Evolutionary conservation across 2,797 vertebrate species (phyloP), one percentile per base, ranked within the genome.

Genomic region (Hybognathus amarus): DNA sequence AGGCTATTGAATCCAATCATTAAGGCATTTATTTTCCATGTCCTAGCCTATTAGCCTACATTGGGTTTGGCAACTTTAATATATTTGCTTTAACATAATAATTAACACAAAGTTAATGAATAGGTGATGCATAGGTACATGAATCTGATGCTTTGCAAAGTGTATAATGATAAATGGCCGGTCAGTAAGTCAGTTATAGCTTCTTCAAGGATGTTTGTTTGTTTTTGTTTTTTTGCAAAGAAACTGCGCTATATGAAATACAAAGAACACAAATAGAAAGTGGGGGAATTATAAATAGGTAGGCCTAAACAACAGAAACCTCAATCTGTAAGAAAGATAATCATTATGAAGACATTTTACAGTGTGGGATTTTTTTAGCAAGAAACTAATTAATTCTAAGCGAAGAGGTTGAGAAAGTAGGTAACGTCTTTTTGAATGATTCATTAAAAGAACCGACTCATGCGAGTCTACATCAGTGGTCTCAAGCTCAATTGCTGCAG

Each of bases 1-100:
- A 82, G 87, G 83, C 77, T 54, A 36, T 13, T 42, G 4, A 76
- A 27, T 27, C 3, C 40, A 36, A 10, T 42, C 10, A 7, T 47
- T 12, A 22, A 61, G 13, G 11, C 11, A 12, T 59, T 59, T 64
- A n/a, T 10, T 4, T 73, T 50, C 42, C 1, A 30, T 73, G 27
- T 11, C 10, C 18, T 54, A 42, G 38, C 12, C n/a, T 47, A 3
- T 22, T 22, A n/a, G n/a, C n/a, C n/a, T n/a, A 13, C 20, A 20
- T 20, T 50, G 8, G 2, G 69, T 12, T 20, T 30, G 24, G 2
- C 24, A 1, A 50, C 15, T 63, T 20, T 30, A 4, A 33, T 50
- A 50, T 71, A 10, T 18, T 1, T 45, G 38, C 67, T 24, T 69
- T 69, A 1, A 7, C 38, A 15, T 7, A 7, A 69, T 11, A 38